Conservation (phyloP, 2,797 vertebrate species). For the Caiman crocodilus region DNA sequence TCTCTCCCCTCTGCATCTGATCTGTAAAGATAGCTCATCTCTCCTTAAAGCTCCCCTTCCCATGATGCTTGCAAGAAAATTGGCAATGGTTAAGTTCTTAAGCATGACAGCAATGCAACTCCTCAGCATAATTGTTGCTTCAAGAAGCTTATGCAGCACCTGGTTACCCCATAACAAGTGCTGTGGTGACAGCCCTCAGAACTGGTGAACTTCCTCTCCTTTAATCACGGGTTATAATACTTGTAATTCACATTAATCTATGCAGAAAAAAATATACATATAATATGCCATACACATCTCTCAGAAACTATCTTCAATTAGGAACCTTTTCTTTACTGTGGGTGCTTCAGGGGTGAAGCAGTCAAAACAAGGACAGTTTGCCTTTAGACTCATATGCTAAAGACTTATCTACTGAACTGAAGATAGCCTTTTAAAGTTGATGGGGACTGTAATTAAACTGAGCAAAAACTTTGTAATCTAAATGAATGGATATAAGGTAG, state of each 20-base stretch:
- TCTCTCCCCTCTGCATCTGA: not conserved
- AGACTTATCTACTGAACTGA: not conserved
- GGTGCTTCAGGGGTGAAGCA: not conserved
- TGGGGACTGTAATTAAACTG: slow-evolving; percentile 49
- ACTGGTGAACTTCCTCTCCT: not conserved
- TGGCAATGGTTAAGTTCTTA: not conserved
- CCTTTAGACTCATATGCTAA: slow-evolving; percentile 14
- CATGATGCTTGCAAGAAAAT: not conserved
- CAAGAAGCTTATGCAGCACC: slow-evolving; percentile 21
- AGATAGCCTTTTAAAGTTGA: slow-evolving; percentile 31
- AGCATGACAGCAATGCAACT: not conserved
- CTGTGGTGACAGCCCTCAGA: slow-evolving; percentile 3
- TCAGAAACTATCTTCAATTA: slow-evolving; percentile 5
- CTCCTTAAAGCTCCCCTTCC: slow-evolving; percentile 18
- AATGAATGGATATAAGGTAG: not conserved
- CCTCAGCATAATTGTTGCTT: not conserved
- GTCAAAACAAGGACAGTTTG: slow-evolving; percentile 8
- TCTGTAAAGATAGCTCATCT: slow-evolving; percentile 4
- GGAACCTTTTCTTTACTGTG: not conserved
- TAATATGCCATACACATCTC: accelerated
- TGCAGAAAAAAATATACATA: not conserved
- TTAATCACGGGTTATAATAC: not conserved
- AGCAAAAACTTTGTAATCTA: slow-evolving; percentile 39
- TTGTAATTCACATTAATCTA: not conserved
- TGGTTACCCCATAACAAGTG: not conserved